These are phyloP conservation scores for Ericerus pela DNA, from an alignment of 1,140 invertebrate species.

Conservation along the genomic window DNA sequence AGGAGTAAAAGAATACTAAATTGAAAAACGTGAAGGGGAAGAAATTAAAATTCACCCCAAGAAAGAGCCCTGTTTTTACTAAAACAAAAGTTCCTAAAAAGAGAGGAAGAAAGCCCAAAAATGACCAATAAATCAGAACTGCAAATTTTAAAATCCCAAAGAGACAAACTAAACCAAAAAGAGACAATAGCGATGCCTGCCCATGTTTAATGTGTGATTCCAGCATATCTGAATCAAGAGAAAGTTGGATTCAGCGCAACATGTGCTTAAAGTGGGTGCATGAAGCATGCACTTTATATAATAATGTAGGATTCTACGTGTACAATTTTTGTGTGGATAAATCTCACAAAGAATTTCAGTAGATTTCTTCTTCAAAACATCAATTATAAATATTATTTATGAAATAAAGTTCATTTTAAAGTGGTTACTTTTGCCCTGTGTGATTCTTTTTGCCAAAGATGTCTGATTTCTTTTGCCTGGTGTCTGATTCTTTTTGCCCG, in stretches of 20 bases:
- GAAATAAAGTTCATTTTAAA: neutral
- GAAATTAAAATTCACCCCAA: too few relatives aligned
- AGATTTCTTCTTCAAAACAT: neutral
- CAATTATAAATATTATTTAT: neutral
- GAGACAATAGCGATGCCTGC: too few relatives aligned
- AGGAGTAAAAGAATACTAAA: too few relatives aligned
- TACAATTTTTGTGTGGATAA: neutral
- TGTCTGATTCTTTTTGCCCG: neutral
- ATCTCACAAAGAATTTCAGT: neutral
- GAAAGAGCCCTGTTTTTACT: too few relatives aligned
- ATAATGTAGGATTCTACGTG: neutral
- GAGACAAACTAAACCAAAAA: too few relatives aligned
- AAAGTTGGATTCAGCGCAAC: neutral
- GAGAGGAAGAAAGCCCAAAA: too few relatives aligned
- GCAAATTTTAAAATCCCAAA: too few relatives aligned
- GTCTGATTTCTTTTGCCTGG: neutral
- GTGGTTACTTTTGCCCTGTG: neutral
- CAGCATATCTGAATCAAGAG: neutral
- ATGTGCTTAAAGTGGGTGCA: constrained; percentile 1
- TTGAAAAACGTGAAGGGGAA: too few relatives aligned
- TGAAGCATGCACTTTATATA: neutral
- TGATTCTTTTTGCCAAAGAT: neutral
- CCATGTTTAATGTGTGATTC: neutral
- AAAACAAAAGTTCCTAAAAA: too few relatives aligned
- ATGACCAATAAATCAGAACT: too few relatives aligned